Evolutionary conservation across 2,888 invertebrate species (phyloP).

Genomic region (Chaitophorus viminalis): DNA sequence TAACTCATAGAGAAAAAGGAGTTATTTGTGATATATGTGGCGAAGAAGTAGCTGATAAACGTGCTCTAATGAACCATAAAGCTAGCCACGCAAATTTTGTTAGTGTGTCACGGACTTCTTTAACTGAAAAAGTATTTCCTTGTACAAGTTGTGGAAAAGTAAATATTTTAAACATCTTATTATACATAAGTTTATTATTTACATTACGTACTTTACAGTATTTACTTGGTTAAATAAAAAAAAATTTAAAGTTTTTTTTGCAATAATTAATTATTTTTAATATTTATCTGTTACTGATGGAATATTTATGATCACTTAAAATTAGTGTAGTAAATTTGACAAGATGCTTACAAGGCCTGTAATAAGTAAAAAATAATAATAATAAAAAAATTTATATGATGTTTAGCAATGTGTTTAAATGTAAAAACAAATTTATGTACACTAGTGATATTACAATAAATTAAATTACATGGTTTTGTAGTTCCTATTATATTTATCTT

Average conservation of each 20-base stretch:
- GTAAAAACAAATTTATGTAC: no score
- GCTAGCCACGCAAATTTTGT: conserved; percentile 71
- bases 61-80: conserved; percentile 76
- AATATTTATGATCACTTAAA: background rate
- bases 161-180: background rate
- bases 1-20: conserved; percentile 77
- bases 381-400: background rate
- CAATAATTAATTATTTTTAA: no score
- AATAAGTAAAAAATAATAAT: background rate
- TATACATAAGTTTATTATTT: background rate
- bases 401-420: no score
- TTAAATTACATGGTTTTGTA: no score
- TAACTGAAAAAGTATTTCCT: conserved; percentile 76
- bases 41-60: conserved; percentile 77
- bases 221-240: no score
- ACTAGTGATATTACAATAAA: no score
- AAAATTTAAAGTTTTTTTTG: no score
- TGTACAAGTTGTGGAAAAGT: conserved; percentile 87
- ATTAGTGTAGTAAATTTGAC: background rate
- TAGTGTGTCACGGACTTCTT: conserved; percentile 67
- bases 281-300: no score
- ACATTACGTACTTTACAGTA: background rate
- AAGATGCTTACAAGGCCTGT: background rate
- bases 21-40: conserved; percentile 78
- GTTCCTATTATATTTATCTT: background rate